These are phyloP conservation scores for Sitta carolinensis DNA, from an alignment of 2,797 vertebrate genomes.

Conservation along the genomic window DNA sequence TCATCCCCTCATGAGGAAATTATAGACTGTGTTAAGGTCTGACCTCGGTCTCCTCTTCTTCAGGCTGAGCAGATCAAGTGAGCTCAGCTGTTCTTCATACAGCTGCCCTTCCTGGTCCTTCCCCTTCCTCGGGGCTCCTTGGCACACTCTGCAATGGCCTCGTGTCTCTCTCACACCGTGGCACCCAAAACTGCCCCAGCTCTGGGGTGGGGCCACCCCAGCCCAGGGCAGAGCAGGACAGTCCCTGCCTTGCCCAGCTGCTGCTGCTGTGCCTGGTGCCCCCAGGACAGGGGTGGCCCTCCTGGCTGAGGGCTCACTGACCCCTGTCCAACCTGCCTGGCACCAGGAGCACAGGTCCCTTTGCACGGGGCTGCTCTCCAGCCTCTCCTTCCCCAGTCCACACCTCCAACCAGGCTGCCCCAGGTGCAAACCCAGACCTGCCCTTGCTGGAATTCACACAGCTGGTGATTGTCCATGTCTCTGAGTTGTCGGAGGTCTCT, in stretches of 20 bases:
- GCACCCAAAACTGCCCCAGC: background rate
- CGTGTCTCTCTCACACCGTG: background rate
- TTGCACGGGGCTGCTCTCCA: background rate
- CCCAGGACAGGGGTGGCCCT: rapidly evolving
- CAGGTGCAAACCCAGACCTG: rapidly evolving
- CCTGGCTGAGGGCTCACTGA: background rate
- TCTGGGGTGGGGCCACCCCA: rapidly evolving
- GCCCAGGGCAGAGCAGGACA: background rate
- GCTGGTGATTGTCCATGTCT: background rate
- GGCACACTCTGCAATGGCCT: background rate
- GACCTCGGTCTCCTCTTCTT: background rate
- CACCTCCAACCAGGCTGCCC: background rate
- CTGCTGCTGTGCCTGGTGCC: background rate
- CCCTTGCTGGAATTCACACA: background rate
- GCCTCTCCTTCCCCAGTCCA: background rate
- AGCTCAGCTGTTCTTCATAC: background rate
- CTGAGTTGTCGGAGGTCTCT: background rate
- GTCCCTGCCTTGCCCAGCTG: background rate
- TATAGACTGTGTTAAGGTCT: background rate
- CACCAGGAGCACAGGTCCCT: background rate
- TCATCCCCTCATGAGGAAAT: rapidly evolving
- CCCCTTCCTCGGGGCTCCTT: background rate
- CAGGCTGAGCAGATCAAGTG: background rate
- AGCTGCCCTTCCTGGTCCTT: background rate
- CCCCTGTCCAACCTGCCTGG: rapidly evolving